These are phyloP conservation scores for Pelosia muscerda DNA, from an alignment of 2,888 invertebrate species.

Conservation along the genomic window DNA sequence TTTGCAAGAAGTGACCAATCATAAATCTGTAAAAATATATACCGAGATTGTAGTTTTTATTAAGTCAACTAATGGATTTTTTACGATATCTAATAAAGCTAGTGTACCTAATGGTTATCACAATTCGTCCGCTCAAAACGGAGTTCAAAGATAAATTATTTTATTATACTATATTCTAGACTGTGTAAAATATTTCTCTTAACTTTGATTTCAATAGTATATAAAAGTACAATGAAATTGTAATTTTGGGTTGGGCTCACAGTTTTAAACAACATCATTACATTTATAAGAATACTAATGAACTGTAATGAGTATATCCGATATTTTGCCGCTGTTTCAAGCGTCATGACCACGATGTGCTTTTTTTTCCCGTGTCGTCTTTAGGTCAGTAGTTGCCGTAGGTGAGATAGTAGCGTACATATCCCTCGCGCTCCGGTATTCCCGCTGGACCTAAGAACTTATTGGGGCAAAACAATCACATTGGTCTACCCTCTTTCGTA, in stretches of 20 bases:
- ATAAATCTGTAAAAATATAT: conserved; percentile 5
- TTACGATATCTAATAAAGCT: conserved; percentile 5
- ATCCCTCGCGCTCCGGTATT: too few relatives aligned
- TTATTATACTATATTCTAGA: not conserved
- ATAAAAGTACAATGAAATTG: not conserved
- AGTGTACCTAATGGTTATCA: not conserved
- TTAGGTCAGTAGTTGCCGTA: too few relatives aligned
- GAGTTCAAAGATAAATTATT: conserved; percentile 6
- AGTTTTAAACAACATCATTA: too few relatives aligned
- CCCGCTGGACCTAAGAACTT: too few relatives aligned
- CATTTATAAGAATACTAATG: too few relatives aligned
- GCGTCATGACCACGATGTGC: too few relatives aligned
- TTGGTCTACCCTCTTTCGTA: too few relatives aligned
- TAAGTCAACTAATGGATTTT: conserved; percentile 4
- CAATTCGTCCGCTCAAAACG: not conserved
- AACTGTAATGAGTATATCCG: too few relatives aligned
- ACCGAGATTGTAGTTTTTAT: conserved; percentile 1
- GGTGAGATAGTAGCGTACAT: too few relatives aligned
- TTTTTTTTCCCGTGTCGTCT: too few relatives aligned
- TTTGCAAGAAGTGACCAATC: conserved; percentile 6
- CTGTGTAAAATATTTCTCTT: not conserved
- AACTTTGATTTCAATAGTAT: not conserved
- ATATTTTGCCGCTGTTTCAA: too few relatives aligned
- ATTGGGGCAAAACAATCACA: too few relatives aligned
- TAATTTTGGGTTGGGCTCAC: not conserved